phyloP scores from a whole-genome alignment of 2,797 vertebrate species.

The Diceros bicornis region DNA sequence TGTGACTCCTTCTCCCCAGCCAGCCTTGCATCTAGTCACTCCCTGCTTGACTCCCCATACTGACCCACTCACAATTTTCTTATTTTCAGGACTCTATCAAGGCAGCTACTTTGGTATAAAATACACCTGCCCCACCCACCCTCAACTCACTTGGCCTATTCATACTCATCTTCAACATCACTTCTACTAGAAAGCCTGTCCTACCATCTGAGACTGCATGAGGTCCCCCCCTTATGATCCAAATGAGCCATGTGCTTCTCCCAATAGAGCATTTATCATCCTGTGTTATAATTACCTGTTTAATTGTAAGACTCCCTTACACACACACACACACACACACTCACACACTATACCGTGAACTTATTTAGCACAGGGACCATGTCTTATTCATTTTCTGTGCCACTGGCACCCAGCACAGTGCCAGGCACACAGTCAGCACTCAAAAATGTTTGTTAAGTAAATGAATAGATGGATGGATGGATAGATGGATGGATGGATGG shows the following conservation, averaged over 20 bases:
- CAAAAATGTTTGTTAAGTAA: background rate
- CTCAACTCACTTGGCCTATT: background rate
- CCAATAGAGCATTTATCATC: background rate
- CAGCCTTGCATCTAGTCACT: background rate
- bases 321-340: background rate
- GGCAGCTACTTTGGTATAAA: background rate
- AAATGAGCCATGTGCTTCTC: background rate
- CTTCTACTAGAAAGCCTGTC: background rate
- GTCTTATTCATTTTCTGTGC: background rate
- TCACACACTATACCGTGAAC: background rate
- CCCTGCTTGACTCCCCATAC: background rate
- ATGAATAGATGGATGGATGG: background rate
- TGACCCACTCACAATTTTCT: background rate
- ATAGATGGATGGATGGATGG: background rate
- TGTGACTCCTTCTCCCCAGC: background rate
- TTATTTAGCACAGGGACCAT: background rate
- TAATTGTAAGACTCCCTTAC: background rate
- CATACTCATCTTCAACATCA: background rate
- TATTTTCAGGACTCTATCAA: background rate
- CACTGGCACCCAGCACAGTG: background rate
- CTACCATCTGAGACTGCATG: background rate
- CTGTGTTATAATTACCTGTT: background rate
- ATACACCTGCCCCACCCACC: background rate
- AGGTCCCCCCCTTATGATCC: background rate
- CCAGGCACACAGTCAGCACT: background rate